These are phyloP conservation scores for Heteronetta atricapilla DNA, from an alignment of 2,113 vertebrate genomes.

Conservation along the genomic window DNA sequence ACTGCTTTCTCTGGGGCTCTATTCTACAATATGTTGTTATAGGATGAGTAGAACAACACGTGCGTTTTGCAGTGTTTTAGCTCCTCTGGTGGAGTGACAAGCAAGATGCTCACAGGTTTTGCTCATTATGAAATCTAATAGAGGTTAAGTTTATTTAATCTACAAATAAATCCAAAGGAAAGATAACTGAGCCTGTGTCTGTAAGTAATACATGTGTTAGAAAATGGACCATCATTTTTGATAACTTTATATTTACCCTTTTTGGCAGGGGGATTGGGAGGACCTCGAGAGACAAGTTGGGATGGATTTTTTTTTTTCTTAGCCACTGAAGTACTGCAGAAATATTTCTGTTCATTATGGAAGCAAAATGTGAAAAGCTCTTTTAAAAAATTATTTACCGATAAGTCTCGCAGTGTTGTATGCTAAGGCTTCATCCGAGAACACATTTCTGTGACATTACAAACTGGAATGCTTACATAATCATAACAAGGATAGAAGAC, in stretches of 20 bases:
- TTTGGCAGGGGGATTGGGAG: neutral
- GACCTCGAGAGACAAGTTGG: neutral
- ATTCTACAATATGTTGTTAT: neutral
- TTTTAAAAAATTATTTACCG: neutral
- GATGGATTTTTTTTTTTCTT: neutral
- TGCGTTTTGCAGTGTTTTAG: neutral
- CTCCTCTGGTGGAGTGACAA: neutral
- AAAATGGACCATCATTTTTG: neutral
- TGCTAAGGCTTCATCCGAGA: neutral
- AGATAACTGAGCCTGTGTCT: neutral
- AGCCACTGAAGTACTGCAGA: neutral
- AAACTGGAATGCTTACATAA: neutral
- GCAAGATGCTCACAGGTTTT: neutral
- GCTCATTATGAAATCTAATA: neutral
- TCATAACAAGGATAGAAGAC: neutral
- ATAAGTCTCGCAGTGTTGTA: neutral
- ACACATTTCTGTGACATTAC: neutral
- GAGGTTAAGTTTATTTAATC: neutral
- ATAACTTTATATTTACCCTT: neutral
- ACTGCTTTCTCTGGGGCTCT: neutral
- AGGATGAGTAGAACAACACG: neutral
- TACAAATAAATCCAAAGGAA: slow-evolving; percentile 6
- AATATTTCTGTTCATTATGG: neutral
- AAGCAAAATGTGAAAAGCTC: neutral
- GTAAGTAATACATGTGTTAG: neutral